These are phyloP conservation scores for Indicator indicator DNA, from an alignment of 2,113 vertebrate species.

Conservation along the genomic window DNA sequence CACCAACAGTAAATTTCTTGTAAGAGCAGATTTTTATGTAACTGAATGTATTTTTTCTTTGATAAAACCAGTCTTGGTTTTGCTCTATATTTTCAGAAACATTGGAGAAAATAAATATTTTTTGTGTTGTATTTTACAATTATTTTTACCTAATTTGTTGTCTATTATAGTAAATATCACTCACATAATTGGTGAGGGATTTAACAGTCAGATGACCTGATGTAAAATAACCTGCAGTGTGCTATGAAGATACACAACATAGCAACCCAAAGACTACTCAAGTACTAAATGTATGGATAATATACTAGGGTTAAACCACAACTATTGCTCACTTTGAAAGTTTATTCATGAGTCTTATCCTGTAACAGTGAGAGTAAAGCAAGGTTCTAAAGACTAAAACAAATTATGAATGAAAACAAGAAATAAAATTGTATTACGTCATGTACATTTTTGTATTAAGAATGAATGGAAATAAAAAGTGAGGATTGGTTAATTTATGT, in stretches of 20 bases:
- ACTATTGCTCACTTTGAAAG: background rate
- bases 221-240: background rate
- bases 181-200: background rate
- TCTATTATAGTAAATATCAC: background rate
- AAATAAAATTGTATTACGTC: fast-evolving
- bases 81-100: background rate
- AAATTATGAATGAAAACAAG: fast-evolving
- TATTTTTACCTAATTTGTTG: background rate
- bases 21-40: background rate
- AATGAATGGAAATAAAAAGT: background rate
- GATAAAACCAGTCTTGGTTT: background rate
- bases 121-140: background rate
- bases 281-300: background rate
- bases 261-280: background rate
- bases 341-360: background rate
- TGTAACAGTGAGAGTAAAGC: background rate
- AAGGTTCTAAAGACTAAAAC: background rate
- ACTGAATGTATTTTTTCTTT: background rate
- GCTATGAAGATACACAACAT: background rate
- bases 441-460: background rate
- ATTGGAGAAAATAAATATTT: background rate
- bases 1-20: fast-evolving
- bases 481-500: background rate
- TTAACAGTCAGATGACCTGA: background rate
- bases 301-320: background rate